These are phyloP conservation scores for Didymodactylos carnosus DNA, from an alignment of 2,888 invertebrate genomes.

Conservation along the genomic window DNA sequence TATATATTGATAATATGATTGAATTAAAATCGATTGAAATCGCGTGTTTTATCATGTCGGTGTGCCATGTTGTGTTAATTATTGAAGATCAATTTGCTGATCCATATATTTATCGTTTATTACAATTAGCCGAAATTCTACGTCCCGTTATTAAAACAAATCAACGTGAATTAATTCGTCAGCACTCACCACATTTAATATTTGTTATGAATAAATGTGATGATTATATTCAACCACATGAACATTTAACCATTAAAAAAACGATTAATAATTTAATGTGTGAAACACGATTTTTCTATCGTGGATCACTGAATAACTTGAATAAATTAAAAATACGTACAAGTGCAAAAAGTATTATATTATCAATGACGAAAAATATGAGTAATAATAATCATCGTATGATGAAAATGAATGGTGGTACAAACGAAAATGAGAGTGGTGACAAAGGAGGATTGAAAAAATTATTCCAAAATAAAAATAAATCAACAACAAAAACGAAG, in stretches of 20 bases:
- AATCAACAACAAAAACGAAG: too few relatives aligned
- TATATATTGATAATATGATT: slow-evolving; percentile 8
- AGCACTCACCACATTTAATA: not conserved
- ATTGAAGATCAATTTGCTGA: slow-evolving; percentile 74
- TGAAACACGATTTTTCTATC: not conserved
- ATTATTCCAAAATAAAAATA: too few relatives aligned
- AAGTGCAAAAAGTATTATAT: not conserved
- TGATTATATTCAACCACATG: not conserved
- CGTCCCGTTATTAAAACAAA: not conserved
- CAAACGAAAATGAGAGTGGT: too few relatives aligned
- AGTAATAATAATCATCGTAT: not conserved
- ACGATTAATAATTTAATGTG: not conserved
- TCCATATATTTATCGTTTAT: slow-evolving; percentile 41
- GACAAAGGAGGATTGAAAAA: too few relatives aligned
- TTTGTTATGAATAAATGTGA: not conserved
- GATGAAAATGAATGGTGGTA: too few relatives aligned
- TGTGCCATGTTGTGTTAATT: slow-evolving; percentile 69
- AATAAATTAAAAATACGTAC: not conserved
- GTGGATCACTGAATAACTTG: not conserved
- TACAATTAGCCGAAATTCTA: not conserved
- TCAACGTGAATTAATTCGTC: not conserved
- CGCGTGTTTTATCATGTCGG: slow-evolving; percentile 60
- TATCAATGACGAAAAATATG: too few relatives aligned
- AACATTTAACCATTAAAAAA: not conserved
- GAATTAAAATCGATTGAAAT: slow-evolving; percentile 51